These are phyloP conservation scores for Struthio camelus DNA, from an alignment of 2,113 vertebrate species.

Conservation along the genomic window DNA sequence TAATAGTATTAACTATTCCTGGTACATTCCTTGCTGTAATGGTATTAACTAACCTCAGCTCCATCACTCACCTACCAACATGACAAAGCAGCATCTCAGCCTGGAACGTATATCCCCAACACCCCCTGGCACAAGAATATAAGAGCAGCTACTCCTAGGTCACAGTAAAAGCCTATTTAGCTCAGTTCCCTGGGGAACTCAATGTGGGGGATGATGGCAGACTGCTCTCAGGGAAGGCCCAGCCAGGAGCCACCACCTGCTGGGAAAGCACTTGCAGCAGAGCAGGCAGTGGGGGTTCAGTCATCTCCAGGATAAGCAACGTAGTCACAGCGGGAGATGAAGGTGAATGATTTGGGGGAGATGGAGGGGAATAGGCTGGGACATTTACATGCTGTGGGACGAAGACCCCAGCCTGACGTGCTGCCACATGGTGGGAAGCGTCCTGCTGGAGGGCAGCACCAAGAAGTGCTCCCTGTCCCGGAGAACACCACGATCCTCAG, in stretches of 20 bases:
- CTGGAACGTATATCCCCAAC: rapidly evolving
- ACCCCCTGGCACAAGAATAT: background rate
- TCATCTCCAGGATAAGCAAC: background rate
- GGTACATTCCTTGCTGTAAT: background rate
- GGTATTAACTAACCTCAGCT: background rate
- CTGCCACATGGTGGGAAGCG: background rate
- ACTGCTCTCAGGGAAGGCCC: background rate
- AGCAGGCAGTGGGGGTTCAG: rapidly evolving
- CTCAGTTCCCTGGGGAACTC: background rate
- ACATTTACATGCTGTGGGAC: rapidly evolving
- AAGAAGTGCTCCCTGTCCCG: background rate
- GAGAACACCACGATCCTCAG: rapidly evolving
- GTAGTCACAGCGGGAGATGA: background rate
- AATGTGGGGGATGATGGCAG: background rate
- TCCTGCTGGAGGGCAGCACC: background rate
- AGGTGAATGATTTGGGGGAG: background rate
- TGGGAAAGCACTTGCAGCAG: background rate
- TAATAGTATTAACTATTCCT: background rate
- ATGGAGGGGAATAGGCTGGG: no score
- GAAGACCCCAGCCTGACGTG: rapidly evolving
- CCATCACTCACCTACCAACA: background rate
- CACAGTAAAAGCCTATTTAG: background rate
- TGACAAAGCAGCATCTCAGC: background rate
- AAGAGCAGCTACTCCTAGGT: background rate
- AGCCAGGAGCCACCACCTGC: background rate